Evolutionary conservation across 1,140 invertebrate species (phyloP), one percentile per base, ranked within the genome.

Genomic region (Drosophila biarmipes): DNA sequence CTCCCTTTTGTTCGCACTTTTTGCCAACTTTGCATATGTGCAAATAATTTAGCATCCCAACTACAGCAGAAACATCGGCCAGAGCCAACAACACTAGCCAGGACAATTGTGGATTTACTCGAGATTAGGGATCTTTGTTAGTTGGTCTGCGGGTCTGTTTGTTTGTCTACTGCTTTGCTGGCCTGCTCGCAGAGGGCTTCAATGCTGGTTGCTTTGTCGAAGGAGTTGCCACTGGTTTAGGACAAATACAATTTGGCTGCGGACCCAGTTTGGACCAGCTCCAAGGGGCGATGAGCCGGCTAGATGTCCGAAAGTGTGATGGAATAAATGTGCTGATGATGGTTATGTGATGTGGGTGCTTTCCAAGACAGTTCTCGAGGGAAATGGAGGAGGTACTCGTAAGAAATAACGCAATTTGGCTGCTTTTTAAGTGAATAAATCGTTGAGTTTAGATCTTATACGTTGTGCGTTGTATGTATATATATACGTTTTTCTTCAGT

Each of bases 1-100:
- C 37, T 72, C 84, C 71, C 74, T 82, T 53, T 62, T 73, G 42
- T 64, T 73, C 58, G 53, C 79, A 80, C 84, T 80, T 87, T 89
- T 89, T 79, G 79, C 84, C 67, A 77, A 89, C 79, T 87, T 87
- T 87, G 84, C 84, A 87, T 89, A 87, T 87, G 84, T 89, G 84
- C 84, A 80, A 87, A 87, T 82, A 85, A 85, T 87, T 87, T 86
- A 85, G 63, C 67, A 81, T 64, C 38, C 46, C 38, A 51, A 31
- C 56, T 38, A 56, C 51, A 34, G 37, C 49, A 40, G 31, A 49
- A 49, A 31, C 46, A 14, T 27, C 12, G 14, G 34, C 27, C 53
- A 49, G 55, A 49, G 52, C 42, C 57, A 72, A 69, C 63, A 58
- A 24, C 69, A 58, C 14, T 45, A 51, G 29, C 77, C 56, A 58